Base-by-base conservation (phyloP, 1,140 invertebrate species). In the Caenorhabditis briggsae region DNA sequence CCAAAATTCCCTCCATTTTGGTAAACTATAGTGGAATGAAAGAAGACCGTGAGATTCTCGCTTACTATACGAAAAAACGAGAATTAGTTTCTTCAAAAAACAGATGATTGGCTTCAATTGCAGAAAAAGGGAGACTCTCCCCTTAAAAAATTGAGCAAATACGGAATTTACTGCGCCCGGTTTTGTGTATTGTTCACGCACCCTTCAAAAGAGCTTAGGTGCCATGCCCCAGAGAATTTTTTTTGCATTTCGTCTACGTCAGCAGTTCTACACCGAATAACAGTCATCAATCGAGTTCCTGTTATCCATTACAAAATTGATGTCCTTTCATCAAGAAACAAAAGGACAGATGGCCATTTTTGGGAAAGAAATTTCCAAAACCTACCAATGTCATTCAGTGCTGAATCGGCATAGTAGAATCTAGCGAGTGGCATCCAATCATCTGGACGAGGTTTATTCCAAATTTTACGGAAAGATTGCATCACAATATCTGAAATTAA, bases 401-500 rank as follows among this genome's bases (percentile, higher is more conserved):
- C 96, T 91, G 98, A 97, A 93, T 99, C 97, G 5, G 97, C 97
- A 94, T 96, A 97, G 94, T 97, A 99, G 93, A 99, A 99, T 93
- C 97, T 96, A 23, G 97, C 97, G 91, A 99, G 93, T 82, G 97
- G 94, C 16, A 91, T 88, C 90, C 90, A 91, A 65, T 91, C 90
- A 59, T 91, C 91, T 48, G 92, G 89, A 41, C 90, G 65, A 23
- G 91, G 91, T 88, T 92, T 92, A 55, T 90, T 91, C 48, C 92
- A 86, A 50, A 92, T 87, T 83, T 91, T 92, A 41, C 92, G 87
- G 56, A 92, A 84, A 82, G 91, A 91, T 61, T 92, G 89, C 91
- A 92, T 92, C 85, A 59, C 33, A 55, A 43, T 61, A 25, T 41
- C 43, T 56, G 53, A 82, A 53, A 82, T 61, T 18, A 50, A 25